Evolutionary conservation across 2,797 vertebrate genomes (phyloP), one percentile per base, ranked within the genome.

Genomic region (Cossypha dichroa): DNA sequence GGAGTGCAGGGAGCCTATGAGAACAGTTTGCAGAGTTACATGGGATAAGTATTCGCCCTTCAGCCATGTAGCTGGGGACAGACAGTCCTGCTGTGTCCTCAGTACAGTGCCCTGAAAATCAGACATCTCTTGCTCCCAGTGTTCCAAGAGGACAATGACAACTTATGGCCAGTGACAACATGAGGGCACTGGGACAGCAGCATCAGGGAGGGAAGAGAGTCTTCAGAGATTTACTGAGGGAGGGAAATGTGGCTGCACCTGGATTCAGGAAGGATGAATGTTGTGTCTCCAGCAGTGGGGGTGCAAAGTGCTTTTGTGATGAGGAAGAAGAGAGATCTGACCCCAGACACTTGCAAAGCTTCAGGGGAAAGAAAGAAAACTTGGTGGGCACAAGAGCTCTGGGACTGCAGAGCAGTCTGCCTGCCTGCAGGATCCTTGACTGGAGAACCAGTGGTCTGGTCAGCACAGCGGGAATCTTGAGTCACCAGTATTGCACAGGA

Each of bases 41-140:
- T 1, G 2, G 25, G 31, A 6, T 29, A 34, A 73, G 25, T 48
- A 17, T 41, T 64, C 12, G 36, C 0, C 36, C 49, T 54, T 49
- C 46, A 48, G 55, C 16, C 17, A 2, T 0, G 34, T 4, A 29
- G 48, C 0, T 46, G 70, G 56, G 54, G 58, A 48, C 52, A 41
- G 62, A 45, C 59, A 60, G 70, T 49, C 63, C 54, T 1, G 0
- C 10, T 17, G 23, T 4, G 36, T 34, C 31, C 31, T 40, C 60
- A 36, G 33, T 9, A 41, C 48, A n/a, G 45, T 8, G 6, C 29
- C n/a, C 36, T 16, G 21, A 19, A 63, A 7, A 12, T 59, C 46
- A 52, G 46, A 40, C 31, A 25, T 36, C 4, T 1, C 62, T 17
- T 15, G 10, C 19, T 75, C 33, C 31, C 33, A 16, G 1, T 33